A percentile compares a stretch with the other conserved stretches of the same genome.
These are phyloP conservation scores for Andrena flavipes DNA, from an alignment of 2,888 invertebrate genomes.

Conservation along the genomic window DNA sequence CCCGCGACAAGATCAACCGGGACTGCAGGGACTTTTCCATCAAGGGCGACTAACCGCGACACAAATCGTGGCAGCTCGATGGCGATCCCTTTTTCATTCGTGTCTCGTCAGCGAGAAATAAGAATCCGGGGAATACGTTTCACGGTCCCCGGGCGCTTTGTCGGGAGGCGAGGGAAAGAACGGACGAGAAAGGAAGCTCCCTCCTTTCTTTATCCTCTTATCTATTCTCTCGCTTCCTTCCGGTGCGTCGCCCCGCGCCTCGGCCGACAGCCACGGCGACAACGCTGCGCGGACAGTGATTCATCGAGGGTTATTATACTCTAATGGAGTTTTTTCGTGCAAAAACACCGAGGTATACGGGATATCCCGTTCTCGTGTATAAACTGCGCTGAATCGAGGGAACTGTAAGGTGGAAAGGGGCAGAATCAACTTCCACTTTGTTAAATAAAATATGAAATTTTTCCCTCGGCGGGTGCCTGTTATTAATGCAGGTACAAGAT, in stretches of 20 bases:
- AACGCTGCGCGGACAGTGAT: constrained; percentile 74
- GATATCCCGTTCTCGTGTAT: background rate
- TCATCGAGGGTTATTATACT: constrained; percentile 78
- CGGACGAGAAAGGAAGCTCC: constrained; percentile 33
- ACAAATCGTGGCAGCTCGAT: background rate
- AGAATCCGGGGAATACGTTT: constrained; percentile 21
- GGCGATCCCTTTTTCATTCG: background rate
- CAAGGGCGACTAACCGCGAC: too few relatives aligned
- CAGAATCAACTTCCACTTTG: background rate
- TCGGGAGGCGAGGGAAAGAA: constrained; percentile 29
- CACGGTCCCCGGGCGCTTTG: constrained; percentile 37
- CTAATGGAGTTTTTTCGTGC: constrained; percentile 75
- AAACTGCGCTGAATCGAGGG: background rate
- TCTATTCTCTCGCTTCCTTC: constrained; percentile 58
- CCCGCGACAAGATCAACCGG: background rate
- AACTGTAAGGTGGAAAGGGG: background rate
- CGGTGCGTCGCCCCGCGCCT: constrained; percentile 63
- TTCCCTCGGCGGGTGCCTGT: background rate
- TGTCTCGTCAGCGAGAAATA: background rate
- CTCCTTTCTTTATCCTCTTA: constrained; percentile 43
- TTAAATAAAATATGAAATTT: background rate
- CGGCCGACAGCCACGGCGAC: constrained; percentile 61
- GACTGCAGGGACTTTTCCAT: too few relatives aligned
- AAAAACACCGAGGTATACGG: constrained; percentile 65
- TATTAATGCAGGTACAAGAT: background rate